Conservation (phyloP, 2,888 invertebrate species). For the Drosophila subsilvestris region DNA sequence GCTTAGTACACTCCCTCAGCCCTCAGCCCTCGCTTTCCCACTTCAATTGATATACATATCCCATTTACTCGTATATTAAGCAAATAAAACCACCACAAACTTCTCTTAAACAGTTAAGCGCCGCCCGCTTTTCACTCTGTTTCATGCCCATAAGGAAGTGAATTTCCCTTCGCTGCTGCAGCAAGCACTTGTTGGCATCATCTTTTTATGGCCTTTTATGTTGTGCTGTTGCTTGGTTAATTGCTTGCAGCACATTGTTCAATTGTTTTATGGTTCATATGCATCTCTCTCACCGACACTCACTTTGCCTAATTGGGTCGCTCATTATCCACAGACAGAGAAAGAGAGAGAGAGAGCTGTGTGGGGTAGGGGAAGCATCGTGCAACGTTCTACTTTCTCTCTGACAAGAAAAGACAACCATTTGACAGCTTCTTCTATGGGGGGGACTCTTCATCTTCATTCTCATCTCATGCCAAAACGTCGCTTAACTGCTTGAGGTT, state of each 20-base stretch:
- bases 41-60: neutral
- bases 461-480: slow-evolving; percentile 15
- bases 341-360: slow-evolving; percentile 7
- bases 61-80: too few species aligned
- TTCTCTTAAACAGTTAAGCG: slow-evolving; percentile 4
- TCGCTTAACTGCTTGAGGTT: slow-evolving; percentile 77
- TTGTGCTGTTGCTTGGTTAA: slow-evolving; percentile 55
- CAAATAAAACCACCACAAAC: neutral
- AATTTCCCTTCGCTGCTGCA: neutral
- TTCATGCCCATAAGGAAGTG: slow-evolving; percentile 14
- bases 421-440: slow-evolving; percentile 66
- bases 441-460: slow-evolving; percentile 8
- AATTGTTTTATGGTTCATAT: slow-evolving; percentile 80
- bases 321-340: slow-evolving; percentile 58
- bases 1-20: too few species aligned
- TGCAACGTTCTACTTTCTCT: neutral
- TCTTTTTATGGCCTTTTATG: slow-evolving; percentile 49
- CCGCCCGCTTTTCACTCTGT: neutral
- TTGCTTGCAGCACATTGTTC: slow-evolving; percentile 70
- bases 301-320: slow-evolving; percentile 83
- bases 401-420: slow-evolving; percentile 66
- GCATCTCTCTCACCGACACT: slow-evolving; percentile 68
- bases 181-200: slow-evolving; percentile 17
- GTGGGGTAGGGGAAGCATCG: slow-evolving; percentile 12
- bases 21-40: neutral